Percentiles rank a stretch among this genome's conserved stretches.
phyloP scores from a whole-genome alignment of 2,113 vertebrate species.

The Empidonax alnorum region DNA sequence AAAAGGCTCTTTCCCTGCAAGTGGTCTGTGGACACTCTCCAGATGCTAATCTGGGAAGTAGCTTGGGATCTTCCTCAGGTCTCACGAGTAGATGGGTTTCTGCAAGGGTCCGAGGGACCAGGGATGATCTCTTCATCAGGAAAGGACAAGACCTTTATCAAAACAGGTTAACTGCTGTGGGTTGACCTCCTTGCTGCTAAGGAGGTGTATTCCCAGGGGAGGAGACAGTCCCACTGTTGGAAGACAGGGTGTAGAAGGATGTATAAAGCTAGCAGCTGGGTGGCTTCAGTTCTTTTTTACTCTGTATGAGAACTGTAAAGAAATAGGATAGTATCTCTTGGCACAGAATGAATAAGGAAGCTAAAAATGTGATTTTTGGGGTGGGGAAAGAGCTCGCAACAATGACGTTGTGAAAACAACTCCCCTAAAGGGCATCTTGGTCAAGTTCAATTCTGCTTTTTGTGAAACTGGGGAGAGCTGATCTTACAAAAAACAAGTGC shows the following conservation, averaged over 20 bases:
- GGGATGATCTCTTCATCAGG: not conserved
- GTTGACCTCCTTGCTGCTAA: not conserved
- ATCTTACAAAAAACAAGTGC: constrained; percentile 60
- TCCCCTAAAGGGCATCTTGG: constrained; percentile 3
- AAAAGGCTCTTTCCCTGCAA: not conserved
- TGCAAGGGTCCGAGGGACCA: not conserved
- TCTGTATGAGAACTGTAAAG: not conserved
- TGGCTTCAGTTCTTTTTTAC: not conserved
- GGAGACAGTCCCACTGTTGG: not conserved
- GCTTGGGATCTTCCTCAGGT: not conserved
- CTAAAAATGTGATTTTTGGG: constrained; percentile 26
- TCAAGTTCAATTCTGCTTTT: constrained; percentile 35
- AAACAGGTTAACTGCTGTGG: not conserved
- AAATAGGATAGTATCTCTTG: not conserved
- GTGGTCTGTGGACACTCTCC: not conserved
- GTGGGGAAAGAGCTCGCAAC: not conserved
- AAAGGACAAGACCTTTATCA: not conserved
- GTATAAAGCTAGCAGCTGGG: not conserved
- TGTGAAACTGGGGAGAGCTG: constrained; percentile 33
- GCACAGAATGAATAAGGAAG: constrained; percentile 36
- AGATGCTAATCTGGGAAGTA: not conserved
- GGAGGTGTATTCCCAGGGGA: not conserved
- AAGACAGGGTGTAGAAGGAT: not conserved
- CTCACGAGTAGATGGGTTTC: not conserved
- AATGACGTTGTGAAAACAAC: not conserved